Base-by-base conservation (phyloP, 2,797 vertebrate genomes). In the Pangasius krempfi region DNA sequence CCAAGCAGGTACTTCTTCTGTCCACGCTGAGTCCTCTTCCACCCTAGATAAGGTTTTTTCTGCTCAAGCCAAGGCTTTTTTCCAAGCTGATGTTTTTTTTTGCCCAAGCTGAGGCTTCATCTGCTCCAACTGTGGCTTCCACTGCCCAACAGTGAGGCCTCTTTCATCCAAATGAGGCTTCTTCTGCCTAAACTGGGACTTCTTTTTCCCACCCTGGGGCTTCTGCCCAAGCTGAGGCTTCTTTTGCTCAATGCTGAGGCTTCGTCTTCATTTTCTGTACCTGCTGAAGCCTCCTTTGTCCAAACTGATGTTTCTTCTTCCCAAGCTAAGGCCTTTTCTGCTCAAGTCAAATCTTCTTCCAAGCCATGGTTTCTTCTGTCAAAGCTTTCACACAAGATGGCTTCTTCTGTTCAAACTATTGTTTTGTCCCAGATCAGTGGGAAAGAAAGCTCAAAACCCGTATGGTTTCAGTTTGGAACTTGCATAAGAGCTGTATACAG, bases 401-500 rank as follows among this genome's bases (percentile, higher is more conserved):
- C 30, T 13, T 33, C 27, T 54, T 56, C 76, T 54, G 1, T 79
- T n/a, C n/a, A 56, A 47, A 50, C 9, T 50, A 20, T 79, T 12
- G 8, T 33, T 56, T 56, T 33, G 3, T 4, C 3, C 16, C 76
- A 33, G 50, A 30, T 37, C 56, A 40, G 22, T 62, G 58, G 80
- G 80, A 62, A 14, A 25, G 54, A 81, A 62, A 83, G 30, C 27
- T 22, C n/a, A 1, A 44, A n/a, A 30, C 4, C 60, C 62, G 16
- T 37, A 30, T 62, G 68, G 40, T 75, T 88, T 75, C n/a, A 47
- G 40, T 87, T 81, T 81, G 50, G 70, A 84, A 89, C 91, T 89
- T 84, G 70, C 70, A 89, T 88, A 89, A 85, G 68, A 64, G 54
- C 62, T 87, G n/a, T 88, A 20, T 20, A 66, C 37, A 84, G 73